These are phyloP conservation scores for Artemisiospiza belli DNA, from an alignment of 2,113 vertebrate genomes.

Conservation along the genomic window DNA sequence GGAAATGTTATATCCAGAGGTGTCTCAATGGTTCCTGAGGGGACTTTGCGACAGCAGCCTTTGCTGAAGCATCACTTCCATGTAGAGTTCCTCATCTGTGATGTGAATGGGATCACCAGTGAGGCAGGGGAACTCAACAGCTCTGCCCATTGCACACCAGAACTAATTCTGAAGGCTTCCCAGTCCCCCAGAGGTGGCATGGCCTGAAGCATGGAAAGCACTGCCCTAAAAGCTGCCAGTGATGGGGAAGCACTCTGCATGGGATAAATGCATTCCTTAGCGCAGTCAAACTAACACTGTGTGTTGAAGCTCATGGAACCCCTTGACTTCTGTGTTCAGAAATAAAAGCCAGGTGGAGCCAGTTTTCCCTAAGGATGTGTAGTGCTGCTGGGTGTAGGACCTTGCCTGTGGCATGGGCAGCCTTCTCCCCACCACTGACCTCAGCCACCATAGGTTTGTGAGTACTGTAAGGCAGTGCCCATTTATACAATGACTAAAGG, in stretches of 20 bases:
- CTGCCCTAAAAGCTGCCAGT: not conserved
- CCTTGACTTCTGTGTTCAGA: not conserved
- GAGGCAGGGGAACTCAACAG: accelerated
- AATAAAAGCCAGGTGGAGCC: not conserved
- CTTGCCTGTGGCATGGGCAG: not conserved
- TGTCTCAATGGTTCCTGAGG: not conserved
- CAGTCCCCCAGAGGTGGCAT: not conserved
- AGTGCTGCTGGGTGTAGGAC: not conserved
- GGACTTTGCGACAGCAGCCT: not conserved
- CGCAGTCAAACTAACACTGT: not conserved
- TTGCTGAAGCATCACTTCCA: not conserved
- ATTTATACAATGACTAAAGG: not conserved
- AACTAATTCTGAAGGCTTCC: not conserved
- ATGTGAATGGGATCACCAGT: not conserved
- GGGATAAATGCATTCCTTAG: not conserved
- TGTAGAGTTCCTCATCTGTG: not conserved
- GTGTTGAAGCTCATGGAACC: not conserved
- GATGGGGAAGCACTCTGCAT: not conserved
- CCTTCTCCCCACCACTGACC: not conserved
- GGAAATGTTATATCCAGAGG: not conserved
- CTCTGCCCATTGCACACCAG: not conserved
- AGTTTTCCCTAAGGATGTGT: not conserved
- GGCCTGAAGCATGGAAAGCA: not conserved
- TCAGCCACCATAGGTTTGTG: not conserved
- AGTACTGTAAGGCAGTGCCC: not conserved